phyloP scores from a whole-genome alignment of 2,888 invertebrate genomes.

The Hemicrepidius hirtus region DNA sequence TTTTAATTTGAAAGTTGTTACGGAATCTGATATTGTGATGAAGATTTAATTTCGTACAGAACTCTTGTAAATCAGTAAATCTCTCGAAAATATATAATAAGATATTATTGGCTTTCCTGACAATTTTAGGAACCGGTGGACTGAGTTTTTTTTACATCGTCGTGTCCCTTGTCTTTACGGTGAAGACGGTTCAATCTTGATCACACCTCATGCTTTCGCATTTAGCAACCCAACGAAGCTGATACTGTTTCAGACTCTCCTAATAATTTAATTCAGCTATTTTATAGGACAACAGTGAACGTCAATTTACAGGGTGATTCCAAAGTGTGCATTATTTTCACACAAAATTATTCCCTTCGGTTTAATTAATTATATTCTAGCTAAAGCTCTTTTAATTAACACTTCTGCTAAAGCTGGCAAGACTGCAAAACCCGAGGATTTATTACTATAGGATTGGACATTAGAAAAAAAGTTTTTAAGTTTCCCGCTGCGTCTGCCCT shows the following conservation, averaged over 20 bases:
- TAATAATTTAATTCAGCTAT: constrained; percentile 27
- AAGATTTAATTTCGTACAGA: neutral
- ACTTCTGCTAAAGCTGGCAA: too few species aligned
- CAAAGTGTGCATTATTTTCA: too few species aligned
- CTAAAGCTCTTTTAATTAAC: too few species aligned
- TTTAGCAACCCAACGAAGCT: neutral
- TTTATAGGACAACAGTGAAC: constrained; percentile 2
- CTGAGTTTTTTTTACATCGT: neutral
- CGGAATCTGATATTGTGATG: neutral
- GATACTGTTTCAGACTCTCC: neutral
- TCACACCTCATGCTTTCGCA: constrained; percentile 26
- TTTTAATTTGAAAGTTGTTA: neutral
- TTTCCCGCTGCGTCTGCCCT: too few species aligned
- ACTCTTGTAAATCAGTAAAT: neutral
- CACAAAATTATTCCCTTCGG: too few species aligned
- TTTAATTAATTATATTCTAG: too few species aligned
- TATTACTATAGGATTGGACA: too few species aligned
- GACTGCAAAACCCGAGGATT: too few species aligned
- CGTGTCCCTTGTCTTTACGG: constrained; percentile 5
- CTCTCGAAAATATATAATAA: neutral
- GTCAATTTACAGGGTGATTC: too few species aligned
- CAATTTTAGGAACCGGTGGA: neutral
- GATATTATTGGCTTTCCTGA: neutral
- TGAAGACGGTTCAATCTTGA: constrained; percentile 38
- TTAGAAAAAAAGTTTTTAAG: too few species aligned